Evolutionary conservation across 2,113 vertebrate species (phyloP).

Genomic region (Vimba vimba): DNA sequence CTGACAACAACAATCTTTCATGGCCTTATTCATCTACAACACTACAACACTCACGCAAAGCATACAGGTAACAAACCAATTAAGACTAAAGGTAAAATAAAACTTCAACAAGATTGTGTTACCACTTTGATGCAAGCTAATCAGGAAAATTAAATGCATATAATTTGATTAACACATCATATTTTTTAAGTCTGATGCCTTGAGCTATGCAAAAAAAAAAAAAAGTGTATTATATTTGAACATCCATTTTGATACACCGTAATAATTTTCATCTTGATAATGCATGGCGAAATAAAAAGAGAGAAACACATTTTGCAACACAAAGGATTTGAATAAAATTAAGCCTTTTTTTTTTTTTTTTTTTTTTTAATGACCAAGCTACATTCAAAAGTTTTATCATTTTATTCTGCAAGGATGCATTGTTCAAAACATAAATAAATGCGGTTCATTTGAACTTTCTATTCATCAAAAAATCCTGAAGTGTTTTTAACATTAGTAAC

Average conservation of each 20-base stretch:
- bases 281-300: background rate
- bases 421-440: background rate
- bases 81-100: background rate
- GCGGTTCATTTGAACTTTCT: background rate
- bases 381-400: background rate
- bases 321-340: background rate
- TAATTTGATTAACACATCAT: background rate
- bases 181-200: background rate
- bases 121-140: background rate
- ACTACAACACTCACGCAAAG: background rate
- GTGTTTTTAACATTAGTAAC: background rate
- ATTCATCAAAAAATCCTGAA: background rate
- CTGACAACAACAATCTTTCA: background rate
- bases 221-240: background rate
- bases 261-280: background rate
- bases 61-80: background rate
- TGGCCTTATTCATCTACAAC: background rate
- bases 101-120: background rate
- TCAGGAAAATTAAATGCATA: background rate
- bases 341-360: too few species aligned
- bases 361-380: too few species aligned
- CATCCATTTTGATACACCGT: background rate
- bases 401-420: background rate
- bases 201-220: background rate
- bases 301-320: background rate